Conservation (phyloP, 2,888 invertebrate genomes). For the Ophioninae sp. region DNA sequence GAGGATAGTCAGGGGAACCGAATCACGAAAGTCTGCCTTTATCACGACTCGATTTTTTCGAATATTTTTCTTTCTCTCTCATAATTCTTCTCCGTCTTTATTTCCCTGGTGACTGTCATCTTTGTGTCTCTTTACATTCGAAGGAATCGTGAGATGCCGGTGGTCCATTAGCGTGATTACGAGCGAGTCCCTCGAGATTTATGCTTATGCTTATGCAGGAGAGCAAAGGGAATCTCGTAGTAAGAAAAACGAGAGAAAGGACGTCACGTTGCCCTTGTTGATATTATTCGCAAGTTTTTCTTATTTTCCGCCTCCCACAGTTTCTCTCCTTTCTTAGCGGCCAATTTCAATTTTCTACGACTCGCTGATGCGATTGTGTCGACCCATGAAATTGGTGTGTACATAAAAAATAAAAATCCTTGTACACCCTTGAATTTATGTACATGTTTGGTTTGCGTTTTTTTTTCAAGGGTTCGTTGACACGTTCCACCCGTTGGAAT, state of each 20-base stretch:
- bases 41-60: slow-evolving; percentile 15
- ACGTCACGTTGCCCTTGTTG: slow-evolving; percentile 24
- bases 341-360: slow-evolving; percentile 41
- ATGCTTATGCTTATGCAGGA: slow-evolving; percentile 4
- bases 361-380: slow-evolving; percentile 26
- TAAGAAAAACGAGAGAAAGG: slow-evolving; percentile 23
- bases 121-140: slow-evolving; percentile 14
- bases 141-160: slow-evolving; percentile 36
- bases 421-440: slow-evolving; percentile 3
- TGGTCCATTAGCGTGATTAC: slow-evolving; percentile 50
- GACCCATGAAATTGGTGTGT: slow-evolving; percentile 8
- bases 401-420: slow-evolving; percentile 22
- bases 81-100: not conserved
- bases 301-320: not conserved
- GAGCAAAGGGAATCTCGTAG: slow-evolving; percentile 22
- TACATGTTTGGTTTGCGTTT: not conserved
- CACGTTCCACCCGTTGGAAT: slow-evolving; percentile 4
- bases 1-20: slow-evolving; percentile 26
- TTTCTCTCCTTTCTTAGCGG: not conserved
- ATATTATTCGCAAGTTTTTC: slow-evolving; percentile 41
- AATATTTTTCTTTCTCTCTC: not conserved
- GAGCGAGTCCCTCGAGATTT: slow-evolving; percentile 40
- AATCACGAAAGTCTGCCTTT: slow-evolving; percentile 38
- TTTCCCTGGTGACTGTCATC: slow-evolving; percentile 2
- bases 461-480: not conserved